Evolutionary conservation across 2,888 invertebrate species (phyloP), one percentile per base, ranked within the genome.

Genomic region (Phrixothrix hirtus): DNA sequence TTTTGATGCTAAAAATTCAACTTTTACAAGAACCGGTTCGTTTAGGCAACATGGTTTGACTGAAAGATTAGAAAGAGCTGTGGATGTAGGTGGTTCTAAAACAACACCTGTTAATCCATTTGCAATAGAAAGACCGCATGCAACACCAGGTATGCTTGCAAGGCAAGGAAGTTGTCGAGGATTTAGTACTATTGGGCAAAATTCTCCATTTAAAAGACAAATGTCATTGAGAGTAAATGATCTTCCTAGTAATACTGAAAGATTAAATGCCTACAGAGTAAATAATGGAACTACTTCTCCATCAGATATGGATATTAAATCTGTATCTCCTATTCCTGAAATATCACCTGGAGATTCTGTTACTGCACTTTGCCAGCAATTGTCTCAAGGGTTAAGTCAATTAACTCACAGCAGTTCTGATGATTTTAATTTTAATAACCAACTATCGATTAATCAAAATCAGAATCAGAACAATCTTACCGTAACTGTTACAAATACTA

Each of bases 91-190:
- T 1, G 34, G 35, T n/a, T 25, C 37, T 17, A 57, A 54, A 52
- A 79, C 81, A n/a, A 78, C 81, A 57, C 83, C 88, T 2, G 84
- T 86, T 71, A 95, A 95, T 78, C 95, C 94, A 1, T 92, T 91
- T 76, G 95, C 95, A 6, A 95, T 95, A 65, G 95, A 95, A 75
- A 83, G 96, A 42, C 98, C 98, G 1, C 95, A 95, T 72, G 97
- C 97, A 50, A 95, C 97, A 30, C 90, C 92, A 21, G 89, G 91
- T 61, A 88, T 98, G 84, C 81, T 99, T 45, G 92, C 96, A 75
- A 81, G 98, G 21, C 97, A 99, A 78, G 94, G 95, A 60, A 95
- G 95, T 56, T 95, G 95, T 81, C 83, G 95, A 43, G 94, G 93
- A 37, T 92, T 96, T 76, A 85, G 87, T 65, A 90, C 90, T 68